Base-by-base conservation (phyloP, 2,888 invertebrate species). In the Entomobrya multifasciata region DNA sequence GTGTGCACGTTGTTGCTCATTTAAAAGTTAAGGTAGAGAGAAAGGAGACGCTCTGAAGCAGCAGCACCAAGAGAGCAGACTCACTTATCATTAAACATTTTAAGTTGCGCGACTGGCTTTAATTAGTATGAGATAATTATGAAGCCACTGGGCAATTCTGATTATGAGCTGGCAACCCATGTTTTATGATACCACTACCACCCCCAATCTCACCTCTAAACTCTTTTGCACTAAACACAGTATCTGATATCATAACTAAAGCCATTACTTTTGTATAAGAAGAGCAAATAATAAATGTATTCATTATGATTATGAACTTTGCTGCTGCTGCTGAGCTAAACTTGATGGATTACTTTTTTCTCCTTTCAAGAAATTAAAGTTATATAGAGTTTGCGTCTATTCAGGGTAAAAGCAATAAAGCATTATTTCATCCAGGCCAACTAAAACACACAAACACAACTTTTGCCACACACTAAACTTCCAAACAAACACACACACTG, bases 61-160 rank as follows among this genome's bases (percentile, higher is more conserved):
- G 60, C 60, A 60, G 60, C 57, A 49, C 49, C 36, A 36, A 36
- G 5, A 36, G 25, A 49, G 72, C 27, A 47, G 72, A 72, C 72
- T 72, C 72, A 72, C 72, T 76, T 81, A 81, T 86, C 79, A 80
- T 80, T 82, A 87, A 86, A 57, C 86, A 77, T 82, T 87, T 82
- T 82, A 80, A 74, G 76, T 86, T 86, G 86, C 86, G 77, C 86
- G 86, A 81, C 81, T 77, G 77, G 82, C 81, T 87, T 87, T 87
- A 87, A 87, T 87, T 87, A 87, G 78, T 82, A 78, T 70, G 74
- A 83, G 83, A 87, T 87, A 87, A 87, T 87, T 87, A 87, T 87
- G 78, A 87, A 87, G 87, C 87, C 87, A 87, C 83, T 77, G 83
- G 87, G 83, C 83, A 83, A 80, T 87, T 65, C 79, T 79, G 87